Base-by-base conservation (phyloP, 2,888 invertebrate species). In the Hirudinaria manillensis region DNA sequence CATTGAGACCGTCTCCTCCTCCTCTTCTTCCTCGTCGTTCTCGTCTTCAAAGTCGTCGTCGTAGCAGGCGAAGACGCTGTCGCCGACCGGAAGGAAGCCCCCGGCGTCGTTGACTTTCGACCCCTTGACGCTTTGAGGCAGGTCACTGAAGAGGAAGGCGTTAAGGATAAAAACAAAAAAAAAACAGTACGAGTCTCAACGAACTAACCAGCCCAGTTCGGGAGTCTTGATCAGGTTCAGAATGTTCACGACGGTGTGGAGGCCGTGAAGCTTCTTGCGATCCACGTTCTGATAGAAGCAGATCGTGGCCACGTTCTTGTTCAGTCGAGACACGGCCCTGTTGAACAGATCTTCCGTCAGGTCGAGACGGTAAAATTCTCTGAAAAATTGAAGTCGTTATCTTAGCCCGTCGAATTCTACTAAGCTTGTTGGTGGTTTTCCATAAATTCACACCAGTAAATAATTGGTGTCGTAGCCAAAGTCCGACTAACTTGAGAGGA, bases 351-450 rank as follows among this genome's bases (percentile, higher is more conserved):
- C 88, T 82, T 90, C 90, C 70, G 88, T 89, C 84, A 91, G 87
- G 80, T 89, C 90, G 82, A 89, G 89, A 79, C 88, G 89, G 83
- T 91, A 90, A 87, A 93, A 93, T 85, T 93, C 93, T 84, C 93
- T 93, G 66, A 29, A 34, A 36, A 3, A 19, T 61, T 61, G 7
- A 61, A 61, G 16, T 7, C 45, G 16, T 45, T 45, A 45, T 2
- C 16, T 45, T 45, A 45, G 3, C 13, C 45, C 16, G 45, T 45
- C 1, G 45, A 3, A 45, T 45, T 45, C 45, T 16, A 45, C 45
- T 6, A 1, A 10, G 10, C 1, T 45, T 45, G 10, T 16, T 45
- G 45, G 13, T 6, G 16, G 45, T 16, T 45, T 10, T 45, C 45
- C 45, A 45, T 45, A 45, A 45, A 45, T 45, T 45, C 10, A 7